Percentiles rank a stretch among this genome's conserved stretches.
phyloP scores from a whole-genome alignment of 37 sponge, comb jelly and placozoan species.

The Oopsacas minuta region DNA sequence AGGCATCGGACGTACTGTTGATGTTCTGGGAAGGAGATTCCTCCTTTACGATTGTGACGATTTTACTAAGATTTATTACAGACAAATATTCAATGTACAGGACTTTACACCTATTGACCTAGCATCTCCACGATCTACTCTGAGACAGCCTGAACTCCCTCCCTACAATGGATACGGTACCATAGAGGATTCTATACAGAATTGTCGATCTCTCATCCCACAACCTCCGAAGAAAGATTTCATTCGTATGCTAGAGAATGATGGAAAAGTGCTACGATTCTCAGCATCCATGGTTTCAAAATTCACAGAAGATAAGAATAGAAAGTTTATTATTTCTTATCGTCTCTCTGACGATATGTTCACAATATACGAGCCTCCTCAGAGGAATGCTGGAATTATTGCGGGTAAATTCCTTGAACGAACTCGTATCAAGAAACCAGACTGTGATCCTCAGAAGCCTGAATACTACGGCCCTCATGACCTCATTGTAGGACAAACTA shows the following conservation, averaged over 20 bases:
- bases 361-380: slow-evolving; percentile 84
- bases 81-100: slow-evolving; percentile 35
- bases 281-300: slow-evolving; percentile 70
- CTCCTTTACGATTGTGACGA: slow-evolving; percentile 90
- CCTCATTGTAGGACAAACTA: slow-evolving; percentile 65
- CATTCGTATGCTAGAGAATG: slow-evolving; percentile 93
- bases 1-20: slow-evolving; percentile 66
- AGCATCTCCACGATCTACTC: not conserved
- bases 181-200: slow-evolving; percentile 89
- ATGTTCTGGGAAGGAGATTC: slow-evolving; percentile 71
- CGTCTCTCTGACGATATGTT: slow-evolving; percentile 83
- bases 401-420: slow-evolving; percentile 85
- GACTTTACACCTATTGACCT: slow-evolving; percentile 47
- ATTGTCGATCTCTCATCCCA: slow-evolving; percentile 78
- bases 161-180: slow-evolving; percentile 96
- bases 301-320: slow-evolving; percentile 68
- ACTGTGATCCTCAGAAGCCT: slow-evolving; percentile 48
- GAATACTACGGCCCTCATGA: slow-evolving; percentile 71
- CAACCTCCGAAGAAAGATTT: slow-evolving; percentile 98
- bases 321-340: slow-evolving; percentile 86
- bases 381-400: slow-evolving; percentile 86
- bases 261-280: slow-evolving; percentile 77
- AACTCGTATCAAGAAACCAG: slow-evolving; percentile 63
- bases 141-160: slow-evolving; percentile 43
- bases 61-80: slow-evolving; percentile 74